A percentile compares a stretch with the other conserved stretches of the same genome.
These are phyloP conservation scores for Columba livia DNA, from an alignment of 2,113 vertebrate genomes.

Conservation along the genomic window DNA sequence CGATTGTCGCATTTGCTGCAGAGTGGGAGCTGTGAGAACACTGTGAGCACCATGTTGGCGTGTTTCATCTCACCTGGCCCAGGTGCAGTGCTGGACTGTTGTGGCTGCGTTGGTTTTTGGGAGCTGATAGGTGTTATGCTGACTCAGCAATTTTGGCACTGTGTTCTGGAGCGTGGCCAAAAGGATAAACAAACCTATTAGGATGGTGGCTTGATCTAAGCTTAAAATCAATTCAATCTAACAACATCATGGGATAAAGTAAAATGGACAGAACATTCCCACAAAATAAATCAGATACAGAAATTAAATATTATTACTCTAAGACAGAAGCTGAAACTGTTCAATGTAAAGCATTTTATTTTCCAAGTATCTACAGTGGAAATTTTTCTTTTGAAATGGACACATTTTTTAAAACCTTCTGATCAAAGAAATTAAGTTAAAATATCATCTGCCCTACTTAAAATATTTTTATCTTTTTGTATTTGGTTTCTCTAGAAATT, in stretches of 20 bases:
- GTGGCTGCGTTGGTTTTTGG: background rate
- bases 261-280: background rate
- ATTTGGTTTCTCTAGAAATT: background rate
- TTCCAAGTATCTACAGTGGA: background rate
- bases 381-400: background rate
- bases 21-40: background rate
- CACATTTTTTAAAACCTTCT: background rate
- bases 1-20: background rate
- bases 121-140: background rate
- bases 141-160: background rate
- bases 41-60: background rate
- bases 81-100: background rate
- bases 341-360: background rate
- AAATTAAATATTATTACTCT: background rate
- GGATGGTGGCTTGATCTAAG: background rate
- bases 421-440: background rate
- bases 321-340: background rate
- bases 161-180: background rate
- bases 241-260: background rate
- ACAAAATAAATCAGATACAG: background rate
- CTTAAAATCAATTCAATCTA: background rate
- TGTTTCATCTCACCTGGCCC: background rate
- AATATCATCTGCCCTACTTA: background rate
- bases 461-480: background rate
- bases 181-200: background rate